Evolutionary conservation across 2,113 vertebrate species (phyloP), one percentile per base, ranked within the genome.

Genomic region (Peromyscus californicus): DNA sequence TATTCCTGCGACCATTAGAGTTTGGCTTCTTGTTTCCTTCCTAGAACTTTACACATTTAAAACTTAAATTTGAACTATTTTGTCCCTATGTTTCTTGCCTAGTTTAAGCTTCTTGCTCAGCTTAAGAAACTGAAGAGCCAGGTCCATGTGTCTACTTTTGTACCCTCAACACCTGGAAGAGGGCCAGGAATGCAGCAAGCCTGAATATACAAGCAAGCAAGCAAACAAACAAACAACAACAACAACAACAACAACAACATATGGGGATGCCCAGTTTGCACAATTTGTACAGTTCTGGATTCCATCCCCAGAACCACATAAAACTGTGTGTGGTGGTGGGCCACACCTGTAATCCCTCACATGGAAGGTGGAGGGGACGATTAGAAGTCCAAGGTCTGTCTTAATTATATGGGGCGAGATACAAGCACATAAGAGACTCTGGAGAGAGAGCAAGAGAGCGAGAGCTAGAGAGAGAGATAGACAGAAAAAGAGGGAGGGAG

Each of bases 1-100:
- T 45, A 36, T 65, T 22, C 48, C 21, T 1, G 0, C 3, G 0
- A 54, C 19, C 67, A 31, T 33, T 13, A 17, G 76, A n/a, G 0
- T 74, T 36, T 31, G 9, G 45, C n/a, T 33, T 82, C 84, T 75
- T 59, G 1, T 83, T 70, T 92, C 57, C 31, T 83, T 83, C 36
- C n/a, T 75, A 57, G 29, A 65, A 75, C 7, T 5, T 67, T 42
- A 75, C 22, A 59, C 16, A 48, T 59, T 84, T 93, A 33, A 69
- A 57, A 69, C 22, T 48, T 33, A 33, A 26, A 24, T 42, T 87
- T 1, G 13, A 33, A 33, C 65, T 31, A 17, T 1, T 7, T 57
- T 5, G 29, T 21, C 8, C 7, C 33, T 33, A 19, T 2, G 3
- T 39, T 39, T n/a, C 26, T 21, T 57, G 29, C 42, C 4, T 31